phyloP scores from a whole-genome alignment of 1,140 invertebrate species.

The Sminthurides bifidus region DNA sequence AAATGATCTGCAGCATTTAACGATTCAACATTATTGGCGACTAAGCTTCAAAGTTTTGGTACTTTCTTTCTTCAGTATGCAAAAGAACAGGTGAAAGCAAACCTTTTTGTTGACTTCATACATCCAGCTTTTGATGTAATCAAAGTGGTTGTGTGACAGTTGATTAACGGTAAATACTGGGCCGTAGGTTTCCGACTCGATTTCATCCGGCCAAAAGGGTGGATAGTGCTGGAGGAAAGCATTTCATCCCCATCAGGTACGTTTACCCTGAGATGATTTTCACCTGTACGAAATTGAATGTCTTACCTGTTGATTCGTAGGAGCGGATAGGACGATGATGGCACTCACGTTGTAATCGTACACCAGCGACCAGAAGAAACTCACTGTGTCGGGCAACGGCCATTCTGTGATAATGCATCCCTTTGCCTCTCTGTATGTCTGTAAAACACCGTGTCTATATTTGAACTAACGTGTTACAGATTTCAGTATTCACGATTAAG shows the following conservation, averaged over 20 bases:
- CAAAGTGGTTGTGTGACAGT: constrained; percentile 82
- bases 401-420: constrained; percentile 97
- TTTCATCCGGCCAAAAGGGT: constrained; percentile 83
- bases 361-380: constrained; percentile 93
- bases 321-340: constrained; percentile 83
- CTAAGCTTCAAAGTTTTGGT: background rate
- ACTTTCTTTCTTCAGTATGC: background rate
- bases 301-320: constrained; percentile 36
- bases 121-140: constrained; percentile 91
- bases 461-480: no score
- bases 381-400: constrained; percentile 79
- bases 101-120: constrained; percentile 96
- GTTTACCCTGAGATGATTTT: background rate
- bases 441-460: constrained; percentile 30
- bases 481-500: constrained; percentile 11
- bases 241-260: background rate
- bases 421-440: constrained; percentile 92
- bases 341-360: constrained; percentile 96
- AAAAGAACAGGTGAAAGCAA: constrained; percentile 1
- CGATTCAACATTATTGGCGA: background rate
- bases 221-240: constrained; percentile 56
- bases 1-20: background rate
- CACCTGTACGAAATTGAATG: background rate
- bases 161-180: constrained; percentile 91
- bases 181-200: constrained; percentile 82